A percentile compares a stretch with the other conserved stretches of the same genome.
Conservation (phyloP, 2,113 vertebrate genomes). For the Callipepla squamata region DNA sequence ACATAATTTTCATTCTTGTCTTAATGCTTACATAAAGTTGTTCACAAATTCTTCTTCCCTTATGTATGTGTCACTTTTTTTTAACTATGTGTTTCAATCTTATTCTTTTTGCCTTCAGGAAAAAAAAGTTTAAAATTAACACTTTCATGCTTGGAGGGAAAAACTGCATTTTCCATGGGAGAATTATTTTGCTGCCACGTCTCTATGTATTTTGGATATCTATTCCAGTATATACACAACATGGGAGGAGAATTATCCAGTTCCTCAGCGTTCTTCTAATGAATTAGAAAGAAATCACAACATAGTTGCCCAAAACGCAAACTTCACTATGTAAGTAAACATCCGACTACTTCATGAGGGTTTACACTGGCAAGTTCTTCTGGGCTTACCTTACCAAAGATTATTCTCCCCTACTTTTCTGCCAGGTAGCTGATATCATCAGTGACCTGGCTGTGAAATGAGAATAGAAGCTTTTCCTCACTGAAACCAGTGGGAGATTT, state of each 20-base stretch:
- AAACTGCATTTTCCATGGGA: background rate
- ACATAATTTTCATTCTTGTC: background rate
- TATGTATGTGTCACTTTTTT: background rate
- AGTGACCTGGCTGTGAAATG: background rate
- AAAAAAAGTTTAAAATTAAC: background rate
- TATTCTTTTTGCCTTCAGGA: background rate
- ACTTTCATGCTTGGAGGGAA: background rate
- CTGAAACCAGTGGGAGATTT: background rate
- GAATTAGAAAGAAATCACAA: background rate
- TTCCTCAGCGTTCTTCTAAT: background rate
- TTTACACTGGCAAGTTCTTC: background rate
- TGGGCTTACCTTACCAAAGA: rapidly evolving
- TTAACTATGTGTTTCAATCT: background rate
- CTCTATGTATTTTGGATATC: background rate
- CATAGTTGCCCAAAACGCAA: background rate
- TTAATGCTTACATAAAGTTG: background rate
- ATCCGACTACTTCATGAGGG: background rate
- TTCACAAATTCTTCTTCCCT: background rate
- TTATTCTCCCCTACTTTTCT: background rate
- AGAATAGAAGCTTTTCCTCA: background rate
- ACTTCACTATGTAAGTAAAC: background rate
- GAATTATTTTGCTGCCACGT: background rate
- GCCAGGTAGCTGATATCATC: background rate
- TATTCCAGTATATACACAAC: rapidly evolving
- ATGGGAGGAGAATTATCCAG: background rate